Evolutionary conservation across 2,113 vertebrate species (phyloP), one percentile per base, ranked within the genome.

Genomic region (Rutilus rutilus): DNA sequence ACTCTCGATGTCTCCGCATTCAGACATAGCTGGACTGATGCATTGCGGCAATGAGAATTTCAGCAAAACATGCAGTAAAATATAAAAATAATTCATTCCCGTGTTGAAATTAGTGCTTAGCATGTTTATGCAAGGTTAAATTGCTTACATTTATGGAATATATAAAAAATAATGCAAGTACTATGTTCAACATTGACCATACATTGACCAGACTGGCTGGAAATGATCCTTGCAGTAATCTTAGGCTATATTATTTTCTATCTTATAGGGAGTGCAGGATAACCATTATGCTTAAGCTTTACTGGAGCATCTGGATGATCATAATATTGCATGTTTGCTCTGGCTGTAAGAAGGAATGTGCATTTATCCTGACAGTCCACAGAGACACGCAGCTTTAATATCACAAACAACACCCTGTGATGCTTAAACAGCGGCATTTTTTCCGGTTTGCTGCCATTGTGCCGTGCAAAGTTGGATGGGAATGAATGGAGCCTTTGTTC

Each of bases 401-500:
- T 42, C 54, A 62, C 36, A 27, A 62, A 64, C 27, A 78, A 78
- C 75, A n/a, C 19, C 17, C 74, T 39, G 33, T 5, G 67, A 23
- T 36, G 65, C 17, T 39, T 33, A 79, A 62, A 60, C 15, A 80
- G 23, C 23, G 23, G 80, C 4, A 17, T 71, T 64, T 69, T 45
- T 69, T 69, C 45, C 42, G 6, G 19, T 62, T 64, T 69, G 27
- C 62, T 82, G 30, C 25, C 73, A 75, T 75, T 78, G 52, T 59
- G 73, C 21, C 2, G 5, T 59, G n/a, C 2, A 6, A 65, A 47
- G 23, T 81, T 81, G 60, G 42, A 65, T 8, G 57, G 79, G 8
- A 19, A 67, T 82, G 80, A 82, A 82, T 69, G 47, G 27, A 54
- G 25, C 10, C 39, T 65, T 81, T 81, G 57, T 81, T 11, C 5